These are phyloP conservation scores for Meloidogyne hapla DNA, from an alignment of 1,140 invertebrate genomes.

Conservation along the genomic window DNA sequence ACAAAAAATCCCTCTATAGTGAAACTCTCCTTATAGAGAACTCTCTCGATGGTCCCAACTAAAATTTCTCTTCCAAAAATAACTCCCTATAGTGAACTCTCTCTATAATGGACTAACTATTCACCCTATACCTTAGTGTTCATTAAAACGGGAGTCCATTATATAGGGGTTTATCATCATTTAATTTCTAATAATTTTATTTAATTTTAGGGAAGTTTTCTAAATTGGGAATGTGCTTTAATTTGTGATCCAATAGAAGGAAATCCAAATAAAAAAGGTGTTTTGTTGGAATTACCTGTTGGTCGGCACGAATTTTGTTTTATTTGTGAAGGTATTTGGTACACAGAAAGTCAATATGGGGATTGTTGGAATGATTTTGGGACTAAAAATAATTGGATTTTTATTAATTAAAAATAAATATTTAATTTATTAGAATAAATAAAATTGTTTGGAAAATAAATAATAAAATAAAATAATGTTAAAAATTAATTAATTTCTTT, in stretches of 20 bases:
- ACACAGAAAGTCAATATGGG: conserved; percentile 41
- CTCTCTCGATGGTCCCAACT: no score
- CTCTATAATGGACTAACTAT: no score
- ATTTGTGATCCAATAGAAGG: conserved; percentile 39
- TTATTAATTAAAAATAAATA: conserved; percentile 43
- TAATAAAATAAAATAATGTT: no score
- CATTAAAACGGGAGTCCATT: no score
- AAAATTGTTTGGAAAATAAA: no score
- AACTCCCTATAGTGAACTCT: no score
- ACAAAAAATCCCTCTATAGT: no score
- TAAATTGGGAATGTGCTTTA: conserved; percentile 58
- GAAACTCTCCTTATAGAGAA: no score
- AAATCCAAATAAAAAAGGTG: conserved; percentile 35
- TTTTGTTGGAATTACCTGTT: conserved; percentile 50
- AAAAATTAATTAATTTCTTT: no score
- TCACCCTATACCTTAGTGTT: no score
- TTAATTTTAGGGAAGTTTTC: conserved; percentile 53
- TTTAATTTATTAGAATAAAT: not conserved
- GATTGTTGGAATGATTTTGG: conserved; percentile 47
- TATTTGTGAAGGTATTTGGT: conserved; percentile 51
- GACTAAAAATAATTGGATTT: conserved; percentile 45
- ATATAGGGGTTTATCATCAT: no score
- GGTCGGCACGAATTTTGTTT: conserved; percentile 55
- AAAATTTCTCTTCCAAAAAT: no score
- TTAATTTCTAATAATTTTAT: conserved; percentile 17